Evolutionary conservation across 2,888 invertebrate genomes (phyloP).

Genomic region (Andrena marginata): DNA sequence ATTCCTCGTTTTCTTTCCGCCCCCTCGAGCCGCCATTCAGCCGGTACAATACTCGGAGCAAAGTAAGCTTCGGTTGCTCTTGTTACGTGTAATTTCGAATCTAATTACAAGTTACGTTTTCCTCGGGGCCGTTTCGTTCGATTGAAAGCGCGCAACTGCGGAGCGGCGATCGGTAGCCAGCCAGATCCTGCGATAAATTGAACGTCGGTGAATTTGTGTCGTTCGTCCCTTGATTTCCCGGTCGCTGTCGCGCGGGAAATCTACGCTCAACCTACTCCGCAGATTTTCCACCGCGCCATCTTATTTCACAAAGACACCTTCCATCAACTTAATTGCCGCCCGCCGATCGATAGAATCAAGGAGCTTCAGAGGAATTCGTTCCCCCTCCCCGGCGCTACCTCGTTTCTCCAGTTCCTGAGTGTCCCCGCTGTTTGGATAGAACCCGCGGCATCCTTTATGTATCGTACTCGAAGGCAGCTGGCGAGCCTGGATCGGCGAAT

Average conservation of each 20-base stretch:
- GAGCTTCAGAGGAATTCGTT: slow-evolving; percentile 6
- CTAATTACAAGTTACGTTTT: slow-evolving; percentile 39
- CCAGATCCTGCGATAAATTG: not conserved
- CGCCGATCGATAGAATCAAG: slow-evolving; percentile 36
- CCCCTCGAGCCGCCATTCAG: slow-evolving; percentile 2
- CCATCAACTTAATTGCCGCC: slow-evolving; percentile 25
- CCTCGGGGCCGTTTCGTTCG: not conserved
- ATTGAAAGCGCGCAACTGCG: not conserved
- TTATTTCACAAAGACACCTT: slow-evolving; percentile 9
- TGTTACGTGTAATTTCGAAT: slow-evolving; percentile 41
- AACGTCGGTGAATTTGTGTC: not conserved
- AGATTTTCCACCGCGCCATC: slow-evolving; percentile 11
- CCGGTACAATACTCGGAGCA: slow-evolving; percentile 26
- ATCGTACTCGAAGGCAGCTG: slow-evolving; percentile 18
- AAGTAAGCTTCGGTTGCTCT: slow-evolving; percentile 34
- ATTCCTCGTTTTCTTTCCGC: slow-evolving; percentile 45
- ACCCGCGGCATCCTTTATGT: slow-evolving; percentile 34
- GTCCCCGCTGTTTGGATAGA: slow-evolving; percentile 31
- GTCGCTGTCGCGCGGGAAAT: no score
- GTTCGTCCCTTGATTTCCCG: no score
- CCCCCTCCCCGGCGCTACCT: slow-evolving; percentile 19
- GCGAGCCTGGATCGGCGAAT: slow-evolving; percentile 26
- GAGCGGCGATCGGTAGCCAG: not conserved
- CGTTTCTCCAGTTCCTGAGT: slow-evolving; percentile 7
- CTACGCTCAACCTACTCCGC: no score